Percentiles rank a stretch among this genome's conserved stretches.
Conservation (phyloP, 2,888 invertebrate genomes). For the Digitonthophagus gazella region DNA sequence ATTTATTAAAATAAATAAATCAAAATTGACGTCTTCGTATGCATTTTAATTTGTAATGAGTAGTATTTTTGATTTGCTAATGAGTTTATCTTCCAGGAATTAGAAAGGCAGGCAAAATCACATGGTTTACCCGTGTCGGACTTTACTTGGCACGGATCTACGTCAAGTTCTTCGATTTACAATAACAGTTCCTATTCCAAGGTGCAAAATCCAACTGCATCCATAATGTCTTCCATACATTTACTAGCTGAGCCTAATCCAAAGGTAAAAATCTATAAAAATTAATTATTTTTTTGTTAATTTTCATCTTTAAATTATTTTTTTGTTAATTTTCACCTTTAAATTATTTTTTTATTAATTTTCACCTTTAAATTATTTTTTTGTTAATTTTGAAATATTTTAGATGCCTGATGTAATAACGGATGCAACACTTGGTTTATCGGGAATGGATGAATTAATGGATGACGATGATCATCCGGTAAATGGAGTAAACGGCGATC, state of each 20-base stretch:
- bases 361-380: too few species aligned
- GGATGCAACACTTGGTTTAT: constrained; percentile 58
- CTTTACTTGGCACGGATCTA: constrained; percentile 55
- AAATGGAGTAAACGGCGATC: constrained; percentile 49
- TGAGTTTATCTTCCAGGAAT: constrained; percentile 56
- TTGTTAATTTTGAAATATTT: too few species aligned
- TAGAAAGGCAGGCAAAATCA: constrained; percentile 73
- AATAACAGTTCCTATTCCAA: constrained; percentile 49
- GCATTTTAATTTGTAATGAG: too few species aligned
- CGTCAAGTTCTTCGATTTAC: constrained; percentile 46
- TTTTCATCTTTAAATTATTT: too few species aligned
- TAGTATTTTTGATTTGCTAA: too few species aligned
- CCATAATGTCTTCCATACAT: constrained; percentile 42
- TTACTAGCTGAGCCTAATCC: constrained; percentile 49
- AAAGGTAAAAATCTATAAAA: constrained; percentile 42
- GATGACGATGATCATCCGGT: constrained; percentile 51
- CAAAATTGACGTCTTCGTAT: too few species aligned
- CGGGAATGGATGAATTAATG: constrained; percentile 64
- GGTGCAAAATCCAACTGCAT: constrained; percentile 42
- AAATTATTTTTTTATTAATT: too few species aligned
- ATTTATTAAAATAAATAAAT: too few species aligned
- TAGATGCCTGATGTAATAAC: constrained; percentile 60
- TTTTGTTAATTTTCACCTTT: too few species aligned
- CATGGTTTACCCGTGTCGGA: constrained; percentile 70
- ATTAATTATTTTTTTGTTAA: constrained; percentile 26